These are phyloP conservation scores for Chorisops tibialis DNA, from an alignment of 2,888 invertebrate genomes.

Conservation along the genomic window DNA sequence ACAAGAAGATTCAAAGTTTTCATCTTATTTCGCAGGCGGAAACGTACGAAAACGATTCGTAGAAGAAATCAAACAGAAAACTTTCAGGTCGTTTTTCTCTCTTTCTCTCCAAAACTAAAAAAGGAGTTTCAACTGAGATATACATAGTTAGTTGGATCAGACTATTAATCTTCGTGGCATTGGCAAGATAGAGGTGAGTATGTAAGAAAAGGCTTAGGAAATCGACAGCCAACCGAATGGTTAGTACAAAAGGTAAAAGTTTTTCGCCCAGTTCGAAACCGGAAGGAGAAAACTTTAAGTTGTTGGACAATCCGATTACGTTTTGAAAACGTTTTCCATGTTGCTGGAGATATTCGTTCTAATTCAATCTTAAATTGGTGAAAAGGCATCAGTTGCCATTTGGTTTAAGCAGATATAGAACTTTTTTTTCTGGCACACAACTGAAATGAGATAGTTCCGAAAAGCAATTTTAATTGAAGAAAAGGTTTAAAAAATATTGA, in stretches of 20 bases:
- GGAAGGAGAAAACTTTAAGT: conserved; percentile 7
- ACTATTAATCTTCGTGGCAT: conserved; percentile 31
- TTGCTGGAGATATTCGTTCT: conserved; percentile 9
- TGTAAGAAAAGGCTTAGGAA: conserved; percentile 9
- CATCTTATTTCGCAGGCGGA: too few relatives aligned
- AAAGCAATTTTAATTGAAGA: too few relatives aligned
- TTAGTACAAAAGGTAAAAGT: conserved; percentile 11
- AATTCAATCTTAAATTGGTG: conserved; percentile 4
- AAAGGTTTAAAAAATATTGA: too few relatives aligned
- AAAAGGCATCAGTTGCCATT: neutral
- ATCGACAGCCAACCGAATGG: conserved; percentile 15
- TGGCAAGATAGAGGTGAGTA: conserved; percentile 13
- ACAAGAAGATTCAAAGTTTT: too few relatives aligned
- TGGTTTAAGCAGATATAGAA: too few relatives aligned
- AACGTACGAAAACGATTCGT: too few relatives aligned
- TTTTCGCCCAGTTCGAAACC: conserved; percentile 2
- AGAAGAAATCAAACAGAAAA: too few relatives aligned
- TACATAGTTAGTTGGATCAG: conserved; percentile 32
- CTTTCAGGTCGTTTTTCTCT: neutral
- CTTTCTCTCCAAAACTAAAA: conserved; percentile 1
- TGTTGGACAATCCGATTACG: conserved; percentile 20
- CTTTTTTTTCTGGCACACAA: too few relatives aligned
- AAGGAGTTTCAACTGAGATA: conserved; percentile 23
- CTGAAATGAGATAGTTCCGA: too few relatives aligned
- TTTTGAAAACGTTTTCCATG: conserved; percentile 21